phyloP scores from a whole-genome alignment of 2,797 vertebrate genomes.

The Rhabdomys pumilio region DNA sequence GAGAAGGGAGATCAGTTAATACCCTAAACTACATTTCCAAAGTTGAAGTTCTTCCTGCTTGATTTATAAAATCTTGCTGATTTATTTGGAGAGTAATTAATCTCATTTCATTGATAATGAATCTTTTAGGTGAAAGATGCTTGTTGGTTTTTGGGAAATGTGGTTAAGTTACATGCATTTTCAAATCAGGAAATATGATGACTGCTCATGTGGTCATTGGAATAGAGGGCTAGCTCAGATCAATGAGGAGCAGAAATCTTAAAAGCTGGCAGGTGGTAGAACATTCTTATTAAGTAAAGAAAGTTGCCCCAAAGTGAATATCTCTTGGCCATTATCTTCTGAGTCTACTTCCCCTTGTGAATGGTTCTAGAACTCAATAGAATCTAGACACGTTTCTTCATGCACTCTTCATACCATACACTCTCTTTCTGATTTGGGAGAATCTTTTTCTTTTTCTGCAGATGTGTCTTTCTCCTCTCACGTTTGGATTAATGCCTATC shows the following conservation, averaged over 20 bases:
- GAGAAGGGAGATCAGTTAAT: background rate
- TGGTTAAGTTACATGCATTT: background rate
- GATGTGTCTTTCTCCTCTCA: background rate
- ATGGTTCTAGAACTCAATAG: background rate
- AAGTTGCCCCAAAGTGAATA: too few species aligned
- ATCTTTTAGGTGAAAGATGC: background rate
- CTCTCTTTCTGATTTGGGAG: background rate
- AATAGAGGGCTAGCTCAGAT: background rate
- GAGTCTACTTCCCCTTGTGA: background rate
- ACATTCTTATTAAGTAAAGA: background rate
- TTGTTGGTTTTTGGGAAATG: background rate
- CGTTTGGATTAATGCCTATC: background rate
- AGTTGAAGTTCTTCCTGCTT: background rate
- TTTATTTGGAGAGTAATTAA: slow-evolving; percentile 1
- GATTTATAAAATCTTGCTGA: background rate
- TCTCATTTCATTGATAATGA: background rate
- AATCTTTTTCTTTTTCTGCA: background rate
- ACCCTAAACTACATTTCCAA: background rate
- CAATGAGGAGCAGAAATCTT: background rate
- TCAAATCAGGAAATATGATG: background rate
- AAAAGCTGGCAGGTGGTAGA: background rate
- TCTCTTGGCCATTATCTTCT: background rate
- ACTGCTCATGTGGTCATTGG: background rate
- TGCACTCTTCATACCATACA: background rate
- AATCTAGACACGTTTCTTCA: background rate